A percentile compares a stretch with the other conserved stretches of the same genome.
Conservation (phyloP, 2,113 vertebrate genomes). For the Nyctereutes procyonoides region DNA sequence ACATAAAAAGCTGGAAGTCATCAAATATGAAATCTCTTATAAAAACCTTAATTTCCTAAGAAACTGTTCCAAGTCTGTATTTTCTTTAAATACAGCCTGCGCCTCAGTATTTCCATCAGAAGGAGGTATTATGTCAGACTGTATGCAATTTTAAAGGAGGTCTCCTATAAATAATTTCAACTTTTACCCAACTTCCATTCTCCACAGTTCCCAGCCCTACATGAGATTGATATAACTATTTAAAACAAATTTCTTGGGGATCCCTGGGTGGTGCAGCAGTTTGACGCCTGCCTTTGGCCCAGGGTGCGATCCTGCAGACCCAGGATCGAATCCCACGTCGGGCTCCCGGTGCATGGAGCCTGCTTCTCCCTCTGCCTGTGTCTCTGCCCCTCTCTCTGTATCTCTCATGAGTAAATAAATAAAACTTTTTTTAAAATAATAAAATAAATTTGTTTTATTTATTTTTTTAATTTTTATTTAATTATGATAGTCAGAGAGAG, state of each 20-base stretch:
- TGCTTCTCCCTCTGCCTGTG: too few relatives aligned
- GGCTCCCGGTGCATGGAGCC: too few relatives aligned
- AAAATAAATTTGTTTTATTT: too few relatives aligned
- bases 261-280: too few relatives aligned
- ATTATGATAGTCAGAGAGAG: too few relatives aligned
- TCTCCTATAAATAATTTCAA: slow-evolving; percentile 20
- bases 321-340: too few relatives aligned
- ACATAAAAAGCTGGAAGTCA: not conserved
- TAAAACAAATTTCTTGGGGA: slow-evolving; percentile 49
- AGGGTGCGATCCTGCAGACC: too few relatives aligned
- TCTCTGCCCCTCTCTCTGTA: too few relatives aligned
- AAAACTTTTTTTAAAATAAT: too few relatives aligned
- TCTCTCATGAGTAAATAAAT: too few relatives aligned
- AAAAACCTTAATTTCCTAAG: slow-evolving; percentile 12
- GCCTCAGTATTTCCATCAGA: not conserved
- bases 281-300: too few relatives aligned
- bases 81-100: not conserved
- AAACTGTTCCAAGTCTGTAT: not conserved
- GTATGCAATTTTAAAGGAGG: slow-evolving; percentile 5
- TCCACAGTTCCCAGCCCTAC: not conserved
- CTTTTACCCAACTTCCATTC: not conserved
- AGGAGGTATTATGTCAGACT: not conserved
- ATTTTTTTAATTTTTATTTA: too few relatives aligned
- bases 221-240: slow-evolving; percentile 15
- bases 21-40: not conserved